Evolutionary conservation across 1,140 invertebrate species (phyloP).

Genomic region (Hetaerina americana): DNA sequence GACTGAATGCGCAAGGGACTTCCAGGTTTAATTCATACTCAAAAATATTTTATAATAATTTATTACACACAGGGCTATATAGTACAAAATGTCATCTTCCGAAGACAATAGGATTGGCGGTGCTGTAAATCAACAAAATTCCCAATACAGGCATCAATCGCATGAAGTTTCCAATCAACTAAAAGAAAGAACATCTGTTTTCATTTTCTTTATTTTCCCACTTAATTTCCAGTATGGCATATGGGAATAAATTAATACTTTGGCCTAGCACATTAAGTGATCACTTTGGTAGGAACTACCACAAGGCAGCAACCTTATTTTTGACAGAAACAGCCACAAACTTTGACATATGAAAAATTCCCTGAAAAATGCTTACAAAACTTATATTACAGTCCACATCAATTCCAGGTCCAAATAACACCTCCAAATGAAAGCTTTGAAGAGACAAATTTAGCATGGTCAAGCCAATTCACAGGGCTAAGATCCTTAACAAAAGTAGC

Average conservation of each 20-base stretch:
- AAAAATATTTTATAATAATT: neutral
- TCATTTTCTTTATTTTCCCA: conserved; percentile 6
- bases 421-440: neutral
- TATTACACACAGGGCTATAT: neutral
- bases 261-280: conserved; percentile 23
- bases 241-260: conserved; percentile 40
- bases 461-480: conserved; percentile 14
- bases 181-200: neutral
- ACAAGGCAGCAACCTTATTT: conserved; percentile 5
- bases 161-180: neutral
- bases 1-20: neutral
- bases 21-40: too few relatives aligned
- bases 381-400: conserved; percentile 7
- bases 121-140: neutral
- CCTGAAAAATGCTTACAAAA: conserved; percentile 15
- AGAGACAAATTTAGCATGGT: conserved; percentile 5
- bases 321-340: conserved; percentile 10
- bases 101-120: neutral
- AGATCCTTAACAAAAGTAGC: conserved; percentile 17
- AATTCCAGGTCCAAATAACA: conserved; percentile 2
- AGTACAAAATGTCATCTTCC: neutral
- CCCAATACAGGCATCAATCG: neutral
- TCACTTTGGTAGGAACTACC: conserved; percentile 14
- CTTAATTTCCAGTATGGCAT: conserved; percentile 20
- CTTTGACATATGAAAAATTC: conserved; percentile 12